These are phyloP conservation scores for Hucho hucho DNA, from an alignment of 2,113 vertebrate species.

Conservation along the genomic window DNA sequence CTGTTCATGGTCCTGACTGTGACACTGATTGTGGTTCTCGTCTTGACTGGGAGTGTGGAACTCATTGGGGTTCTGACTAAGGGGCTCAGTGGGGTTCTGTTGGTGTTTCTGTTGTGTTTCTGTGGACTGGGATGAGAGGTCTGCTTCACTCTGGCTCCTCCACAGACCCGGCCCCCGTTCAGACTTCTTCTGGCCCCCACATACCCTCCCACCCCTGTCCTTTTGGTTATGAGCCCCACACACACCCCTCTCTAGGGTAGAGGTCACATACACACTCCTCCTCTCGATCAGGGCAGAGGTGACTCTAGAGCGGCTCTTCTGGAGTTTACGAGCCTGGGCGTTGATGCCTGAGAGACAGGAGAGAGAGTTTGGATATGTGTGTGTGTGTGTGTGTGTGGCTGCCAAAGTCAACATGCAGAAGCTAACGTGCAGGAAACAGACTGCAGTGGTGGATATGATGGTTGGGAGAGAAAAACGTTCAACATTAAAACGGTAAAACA, in stretches of 20 bases:
- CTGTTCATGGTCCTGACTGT: conserved; percentile 6
- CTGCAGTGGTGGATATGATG: conserved; percentile 55
- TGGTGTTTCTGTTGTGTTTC: conserved; percentile 12
- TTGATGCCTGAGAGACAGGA: conserved; percentile 70
- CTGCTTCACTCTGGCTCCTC: conserved; percentile 74
- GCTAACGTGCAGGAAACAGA: conserved; percentile 59
- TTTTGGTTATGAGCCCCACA: too few relatives aligned
- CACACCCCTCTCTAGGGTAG: too few relatives aligned
- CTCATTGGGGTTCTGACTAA: background rate
- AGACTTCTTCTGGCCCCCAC: too few relatives aligned
- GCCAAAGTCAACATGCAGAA: conserved; percentile 63
- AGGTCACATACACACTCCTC: conserved; percentile 27
- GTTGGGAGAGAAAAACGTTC: conserved; percentile 49
- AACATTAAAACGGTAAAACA: conserved; percentile 39
- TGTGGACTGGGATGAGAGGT: conserved; percentile 52
- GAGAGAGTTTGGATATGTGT: background rate
- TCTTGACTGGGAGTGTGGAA: conserved; percentile 3
- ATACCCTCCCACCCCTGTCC: too few relatives aligned
- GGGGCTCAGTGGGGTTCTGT: background rate
- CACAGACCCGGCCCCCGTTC: conserved; percentile 52
- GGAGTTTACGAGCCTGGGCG: conserved; percentile 81
- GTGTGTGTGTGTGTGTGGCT: conserved; percentile 12
- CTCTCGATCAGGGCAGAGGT: conserved; percentile 65
- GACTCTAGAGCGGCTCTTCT: conserved; percentile 78
- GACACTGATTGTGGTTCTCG: conserved; percentile 10